Base-by-base conservation (phyloP, 2,797 vertebrate species). In the Parotocinclus haroldoi region DNA sequence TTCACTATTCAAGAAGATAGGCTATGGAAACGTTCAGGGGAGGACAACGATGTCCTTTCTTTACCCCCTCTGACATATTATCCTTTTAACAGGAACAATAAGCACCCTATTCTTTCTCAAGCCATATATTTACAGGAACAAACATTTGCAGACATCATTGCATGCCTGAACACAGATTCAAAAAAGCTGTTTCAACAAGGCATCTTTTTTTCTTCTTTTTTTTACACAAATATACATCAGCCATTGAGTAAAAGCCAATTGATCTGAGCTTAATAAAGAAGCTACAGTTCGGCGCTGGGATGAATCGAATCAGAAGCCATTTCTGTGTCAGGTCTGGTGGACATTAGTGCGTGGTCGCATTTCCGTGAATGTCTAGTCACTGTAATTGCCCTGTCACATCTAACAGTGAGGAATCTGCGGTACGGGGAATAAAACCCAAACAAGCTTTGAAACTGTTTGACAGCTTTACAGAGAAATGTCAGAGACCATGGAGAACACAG, bases 121-220 rank as follows among this genome's bases (percentile, higher is more conserved):
- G n/a, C n/a, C n/a, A n/a, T n/a, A n/a, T n/a, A n/a, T 71, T 77
- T 77, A 65, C 67, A 56, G 71, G 40, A 76, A 76, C 71, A 76
- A 78, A 75, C 63, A 62, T 73, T 72, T 57, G 45, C 40, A 66
- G 66, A 72, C 58, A 76, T 38, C 57, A 63, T 63, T 62, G 49
- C 66, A 27, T 44, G 9, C 38, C 68, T 58, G 40, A 71, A 74
- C 66, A 56, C 11, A 56, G 60, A 59, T 66, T 63, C 49, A 67
- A 63, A 44, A 48, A n/a, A n/a, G n/a, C n/a, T n/a, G 38, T 9
- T 40, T 40, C 38, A 9, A 40, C 9, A 40, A 40, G 38, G 38
- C n/a, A n/a, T n/a, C n/a, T n/a, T n/a, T n/a, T n/a, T n/a, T n/a
- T n/a, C n/a, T n/a, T n/a, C n/a, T n/a, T n/a, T n/a, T n/a, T n/a